These are phyloP conservation scores for Parazoanthus swiftii DNA, from an alignment of 92 coral and sea anemone genomes.

Conservation along the genomic window DNA sequence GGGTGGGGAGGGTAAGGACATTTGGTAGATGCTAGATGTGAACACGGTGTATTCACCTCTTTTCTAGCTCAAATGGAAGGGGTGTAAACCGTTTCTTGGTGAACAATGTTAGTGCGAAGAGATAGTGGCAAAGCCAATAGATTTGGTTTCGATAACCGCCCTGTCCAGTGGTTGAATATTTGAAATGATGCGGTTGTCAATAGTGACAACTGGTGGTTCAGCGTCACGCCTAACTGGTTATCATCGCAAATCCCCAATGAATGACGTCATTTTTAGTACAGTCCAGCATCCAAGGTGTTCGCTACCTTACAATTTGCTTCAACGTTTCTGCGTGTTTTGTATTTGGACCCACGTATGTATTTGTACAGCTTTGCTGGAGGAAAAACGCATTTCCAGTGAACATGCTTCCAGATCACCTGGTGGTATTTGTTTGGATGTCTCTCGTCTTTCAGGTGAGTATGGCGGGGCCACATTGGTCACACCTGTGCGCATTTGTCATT, in stretches of 20 bases:
- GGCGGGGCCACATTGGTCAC: background rate
- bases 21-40: no score
- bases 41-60: no score
- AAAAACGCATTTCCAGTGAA: background rate
- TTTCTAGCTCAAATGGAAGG: no score
- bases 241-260: background rate
- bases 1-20: no score
- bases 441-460: background rate
- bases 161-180: background rate
- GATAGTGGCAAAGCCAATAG: no score
- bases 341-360: background rate
- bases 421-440: background rate
- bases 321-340: background rate
- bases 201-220: background rate
- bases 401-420: background rate
- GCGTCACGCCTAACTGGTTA: background rate
- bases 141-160: no score
- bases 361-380: background rate
- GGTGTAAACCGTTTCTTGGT: no score
- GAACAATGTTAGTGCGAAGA: background rate
- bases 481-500: background rate
- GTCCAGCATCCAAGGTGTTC: background rate
- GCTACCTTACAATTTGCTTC: background rate
- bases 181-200: background rate
- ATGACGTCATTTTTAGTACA: background rate